Evolutionary conservation across 2,888 invertebrate genomes (phyloP).

Genomic region (Campoplex capitator): DNA sequence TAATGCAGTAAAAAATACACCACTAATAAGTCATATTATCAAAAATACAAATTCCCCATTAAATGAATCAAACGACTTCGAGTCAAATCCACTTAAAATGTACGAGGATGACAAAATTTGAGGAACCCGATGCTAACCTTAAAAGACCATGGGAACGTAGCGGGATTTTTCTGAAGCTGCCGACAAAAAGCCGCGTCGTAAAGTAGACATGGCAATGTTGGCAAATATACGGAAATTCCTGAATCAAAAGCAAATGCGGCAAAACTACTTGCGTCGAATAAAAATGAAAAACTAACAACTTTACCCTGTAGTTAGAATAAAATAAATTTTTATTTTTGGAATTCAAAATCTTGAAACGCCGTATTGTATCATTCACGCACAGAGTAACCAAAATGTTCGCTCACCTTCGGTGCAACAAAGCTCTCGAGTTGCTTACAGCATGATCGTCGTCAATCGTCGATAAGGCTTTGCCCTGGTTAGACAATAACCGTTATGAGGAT

Average conservation of each 20-base stretch:
- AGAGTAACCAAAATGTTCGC: not conserved
- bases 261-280: not conserved
- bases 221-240: not conserved
- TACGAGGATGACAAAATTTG: not conserved
- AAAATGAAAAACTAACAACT: not conserved
- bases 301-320: not conserved
- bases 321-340: not conserved
- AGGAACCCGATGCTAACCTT: constrained; percentile 3
- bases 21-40: not conserved
- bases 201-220: not conserved
- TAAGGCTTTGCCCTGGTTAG: too few species aligned
- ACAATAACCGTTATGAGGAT: too few species aligned
- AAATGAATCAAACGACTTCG: not conserved
- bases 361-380: constrained; percentile 23
- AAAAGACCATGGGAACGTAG: constrained; percentile 1
- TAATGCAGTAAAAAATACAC: not conserved
- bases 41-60: not conserved
- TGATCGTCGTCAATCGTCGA: too few species aligned
- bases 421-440: not conserved
- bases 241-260: not conserved
- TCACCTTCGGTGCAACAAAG: constrained; percentile 31
- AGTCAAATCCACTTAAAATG: not conserved
- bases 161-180: constrained; percentile 1
- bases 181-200: not conserved
- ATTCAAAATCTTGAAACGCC: not conserved